Conservation (phyloP, 2,888 invertebrate genomes). For the Aspidiotus destructor region DNA sequence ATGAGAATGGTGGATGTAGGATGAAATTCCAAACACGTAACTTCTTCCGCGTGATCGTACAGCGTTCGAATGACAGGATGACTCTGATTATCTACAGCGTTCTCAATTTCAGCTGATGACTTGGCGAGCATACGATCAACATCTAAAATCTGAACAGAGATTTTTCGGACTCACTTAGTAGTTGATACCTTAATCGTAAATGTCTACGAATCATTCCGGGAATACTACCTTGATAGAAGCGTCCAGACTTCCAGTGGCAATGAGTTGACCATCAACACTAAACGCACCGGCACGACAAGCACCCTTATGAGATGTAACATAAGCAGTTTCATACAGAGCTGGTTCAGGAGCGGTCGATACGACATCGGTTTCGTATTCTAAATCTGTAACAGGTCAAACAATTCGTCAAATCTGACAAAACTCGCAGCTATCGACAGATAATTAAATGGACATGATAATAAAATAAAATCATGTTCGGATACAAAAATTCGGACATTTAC, state of each 20-base stretch:
- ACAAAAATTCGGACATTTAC: slow-evolving; percentile 34
- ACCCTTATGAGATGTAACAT: slow-evolving; percentile 96
- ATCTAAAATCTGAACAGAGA: slow-evolving; percentile 64
- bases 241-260: slow-evolving; percentile 96
- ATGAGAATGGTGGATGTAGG: slow-evolving; percentile 88
- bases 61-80: slow-evolving; percentile 97
- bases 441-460: too few relatives aligned
- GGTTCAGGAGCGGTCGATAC: slow-evolving; percentile 90
- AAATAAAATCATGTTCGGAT: not conserved
- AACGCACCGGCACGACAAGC: slow-evolving; percentile 93
- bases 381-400: slow-evolving; percentile 49
- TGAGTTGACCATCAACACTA: slow-evolving; percentile 85
- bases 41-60: slow-evolving; percentile 96
- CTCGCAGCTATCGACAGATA: not conserved
- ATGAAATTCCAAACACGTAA: slow-evolving; percentile 92
- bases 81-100: slow-evolving; percentile 53
- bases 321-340: slow-evolving; percentile 95
- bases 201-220: slow-evolving; percentile 10
- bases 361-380: slow-evolving; percentile 95
- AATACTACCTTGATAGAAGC: slow-evolving; percentile 80
- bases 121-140: slow-evolving; percentile 99
- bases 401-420: not conserved
- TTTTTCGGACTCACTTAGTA: not conserved
- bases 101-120: slow-evolving; percentile 85
- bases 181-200: slow-evolving; percentile 19